These are phyloP conservation scores for Lampris megalopsis DNA, from an alignment of 2,113 vertebrate genomes.

Conservation along the genomic window DNA sequence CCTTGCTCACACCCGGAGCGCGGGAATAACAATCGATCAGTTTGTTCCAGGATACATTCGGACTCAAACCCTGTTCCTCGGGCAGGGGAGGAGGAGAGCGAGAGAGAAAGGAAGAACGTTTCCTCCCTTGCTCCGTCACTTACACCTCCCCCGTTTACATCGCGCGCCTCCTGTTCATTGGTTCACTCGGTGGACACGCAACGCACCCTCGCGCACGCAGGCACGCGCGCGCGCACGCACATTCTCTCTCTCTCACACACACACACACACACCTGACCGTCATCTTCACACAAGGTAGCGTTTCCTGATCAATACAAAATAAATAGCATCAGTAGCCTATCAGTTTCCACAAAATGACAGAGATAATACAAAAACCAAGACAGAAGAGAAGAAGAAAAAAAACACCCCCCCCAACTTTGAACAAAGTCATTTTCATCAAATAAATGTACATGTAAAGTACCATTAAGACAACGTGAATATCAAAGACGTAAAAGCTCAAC, in stretches of 20 bases:
- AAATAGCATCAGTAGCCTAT: conserved; percentile 73
- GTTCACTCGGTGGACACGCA: conserved; percentile 42
- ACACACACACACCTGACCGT: conserved; percentile 65
- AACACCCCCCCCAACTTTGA: conserved; percentile 61
- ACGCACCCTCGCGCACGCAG: conserved; percentile 8
- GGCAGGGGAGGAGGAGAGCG: conserved; percentile 66
- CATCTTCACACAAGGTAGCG: conserved; percentile 69
- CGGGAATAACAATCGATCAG: conserved; percentile 67
- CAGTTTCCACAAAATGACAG: conserved; percentile 75
- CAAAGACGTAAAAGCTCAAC: conserved; percentile 57
- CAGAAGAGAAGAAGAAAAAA: conserved; percentile 46
- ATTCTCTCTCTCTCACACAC: conserved; percentile 23
- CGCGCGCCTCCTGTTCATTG: conserved; percentile 40
- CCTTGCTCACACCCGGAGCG: conserved; percentile 32
- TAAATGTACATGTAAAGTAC: conserved; percentile 75
- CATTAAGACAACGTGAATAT: conserved; percentile 78
- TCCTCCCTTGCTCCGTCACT: conserved; percentile 52
- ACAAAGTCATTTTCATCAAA: conserved; percentile 70
- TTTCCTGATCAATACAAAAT: conserved; percentile 79
- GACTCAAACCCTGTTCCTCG: conserved; percentile 70
- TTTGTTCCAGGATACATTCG: conserved; percentile 75
- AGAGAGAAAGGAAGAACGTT: conserved; percentile 55
- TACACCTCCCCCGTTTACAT: conserved; percentile 17
- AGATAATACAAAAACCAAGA: conserved; percentile 78
- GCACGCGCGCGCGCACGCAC: conserved; percentile 16